Evolutionary conservation across 2,113 vertebrate species (phyloP).

Genomic region (Erythrolamprus reginae): DNA sequence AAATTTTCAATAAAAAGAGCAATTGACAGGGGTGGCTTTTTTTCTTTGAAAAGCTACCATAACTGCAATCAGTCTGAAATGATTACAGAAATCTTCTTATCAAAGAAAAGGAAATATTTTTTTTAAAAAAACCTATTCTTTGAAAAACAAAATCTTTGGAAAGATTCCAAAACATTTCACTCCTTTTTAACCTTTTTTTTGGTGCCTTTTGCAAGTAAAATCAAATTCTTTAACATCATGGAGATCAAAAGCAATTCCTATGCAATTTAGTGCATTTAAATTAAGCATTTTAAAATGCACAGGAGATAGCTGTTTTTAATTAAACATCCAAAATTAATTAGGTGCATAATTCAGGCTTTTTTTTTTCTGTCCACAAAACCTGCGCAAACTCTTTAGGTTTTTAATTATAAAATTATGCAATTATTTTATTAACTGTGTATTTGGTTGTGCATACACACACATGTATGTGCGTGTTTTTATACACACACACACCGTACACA

Average conservation of each 20-base stretch:
- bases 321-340: background rate
- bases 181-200: background rate
- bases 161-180: constrained; percentile 2
- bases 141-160: background rate
- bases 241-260: background rate
- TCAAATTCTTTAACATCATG: background rate
- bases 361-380: background rate
- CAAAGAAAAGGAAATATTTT: background rate
- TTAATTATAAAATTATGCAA: background rate
- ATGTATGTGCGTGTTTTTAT: background rate
- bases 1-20: background rate
- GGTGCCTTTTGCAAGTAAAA: background rate
- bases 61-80: constrained; percentile 10
- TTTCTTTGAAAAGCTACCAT: constrained; percentile 10
- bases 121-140: too few species aligned
- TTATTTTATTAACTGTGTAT: background rate
- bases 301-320: background rate
- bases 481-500: background rate
- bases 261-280: background rate
- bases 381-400: background rate
- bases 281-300: background rate
- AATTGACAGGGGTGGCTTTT: background rate
- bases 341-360: background rate
- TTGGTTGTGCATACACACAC: background rate
- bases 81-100: constrained; percentile 7